phyloP scores from a whole-genome alignment of 2,797 vertebrate genomes.

The Erithacus rubecula region DNA sequence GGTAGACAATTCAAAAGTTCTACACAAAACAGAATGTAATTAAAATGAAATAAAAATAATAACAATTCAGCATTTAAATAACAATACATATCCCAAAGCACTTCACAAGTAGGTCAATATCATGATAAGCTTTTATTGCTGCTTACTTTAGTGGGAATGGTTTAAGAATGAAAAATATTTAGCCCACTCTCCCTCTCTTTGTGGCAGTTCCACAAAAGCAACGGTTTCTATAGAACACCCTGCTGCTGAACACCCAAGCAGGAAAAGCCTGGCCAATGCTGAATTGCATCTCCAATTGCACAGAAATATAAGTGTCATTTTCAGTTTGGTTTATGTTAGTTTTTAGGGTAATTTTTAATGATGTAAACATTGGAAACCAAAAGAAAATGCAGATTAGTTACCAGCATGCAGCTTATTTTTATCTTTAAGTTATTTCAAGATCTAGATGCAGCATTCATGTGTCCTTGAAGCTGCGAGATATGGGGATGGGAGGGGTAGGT shows the following conservation, averaged over 20 bases:
- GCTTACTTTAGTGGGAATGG: neutral
- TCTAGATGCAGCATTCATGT: neutral
- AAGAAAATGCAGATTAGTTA: neutral
- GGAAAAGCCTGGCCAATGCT: neutral
- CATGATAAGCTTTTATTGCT: neutral
- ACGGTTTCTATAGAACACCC: neutral
- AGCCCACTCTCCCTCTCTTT: neutral
- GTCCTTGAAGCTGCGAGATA: neutral
- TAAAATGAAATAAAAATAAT: conserved; percentile 31
- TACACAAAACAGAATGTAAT: neutral
- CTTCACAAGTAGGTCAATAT: conserved; percentile 7
- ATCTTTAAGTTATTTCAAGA: neutral
- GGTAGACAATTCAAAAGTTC: neutral
- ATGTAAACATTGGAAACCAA: neutral
- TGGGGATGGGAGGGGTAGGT: neutral
- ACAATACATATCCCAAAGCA: neutral
- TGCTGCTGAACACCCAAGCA: neutral
- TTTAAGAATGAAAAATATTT: neutral
- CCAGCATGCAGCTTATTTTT: neutral
- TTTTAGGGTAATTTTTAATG: neutral
- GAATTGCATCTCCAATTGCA: neutral
- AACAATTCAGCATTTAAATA: conserved; percentile 3
- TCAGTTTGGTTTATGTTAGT: neutral
- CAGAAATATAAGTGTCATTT: neutral
- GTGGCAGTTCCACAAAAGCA: neutral